Evolutionary conservation across 2,888 invertebrate species (phyloP), one percentile per base, ranked within the genome.

Genomic region (Melitaea athalia): DNA sequence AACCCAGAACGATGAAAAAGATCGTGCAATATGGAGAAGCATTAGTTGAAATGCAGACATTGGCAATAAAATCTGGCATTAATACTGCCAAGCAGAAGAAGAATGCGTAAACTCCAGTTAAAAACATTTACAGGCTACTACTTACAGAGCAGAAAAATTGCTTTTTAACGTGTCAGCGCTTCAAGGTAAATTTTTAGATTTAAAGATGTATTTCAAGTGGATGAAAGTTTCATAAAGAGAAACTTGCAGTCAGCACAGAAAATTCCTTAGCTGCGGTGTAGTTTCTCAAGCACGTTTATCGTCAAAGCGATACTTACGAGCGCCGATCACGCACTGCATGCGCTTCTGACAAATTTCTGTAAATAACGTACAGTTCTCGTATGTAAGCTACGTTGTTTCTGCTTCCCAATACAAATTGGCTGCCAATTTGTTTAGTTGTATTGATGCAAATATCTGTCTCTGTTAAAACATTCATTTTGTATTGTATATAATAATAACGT

Each of bases 321-420:
- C 47, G 14, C 67, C 57, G 67, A 67, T 63, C 67, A 67, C 67
- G 67, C 67, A 50, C 67, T 47, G 49, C 67, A 63, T 67, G 57
- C 50, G 43, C 47, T 50, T 67, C 67, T 63, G 57, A 67, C 67
- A 67, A 67, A 50, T 67, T 63, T 67, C 62, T 62, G 62, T 59
- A 67, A 67, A 67, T 62, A 67, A 63, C 38, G 38, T 59, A 43
- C 62, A 59, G 33, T 55, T 67, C 59, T 67, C 57, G 63, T 67
- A 62, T 57, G 49, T 67, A 53, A 47, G 63, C 14, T 55, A 63
- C 63, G 63, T 33, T 55, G 43, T 31, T 60, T 42, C 55, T 47
- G 55, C 49, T 62, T 67, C 55, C 24, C 59, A 59, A 67, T 63
- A 67, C 43, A 67, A 67, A 67, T 67, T 67, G 63, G 59, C 17